These are phyloP conservation scores for Schrankia costaestrigalis DNA, from an alignment of 2,888 invertebrate genomes.

Conservation along the genomic window DNA sequence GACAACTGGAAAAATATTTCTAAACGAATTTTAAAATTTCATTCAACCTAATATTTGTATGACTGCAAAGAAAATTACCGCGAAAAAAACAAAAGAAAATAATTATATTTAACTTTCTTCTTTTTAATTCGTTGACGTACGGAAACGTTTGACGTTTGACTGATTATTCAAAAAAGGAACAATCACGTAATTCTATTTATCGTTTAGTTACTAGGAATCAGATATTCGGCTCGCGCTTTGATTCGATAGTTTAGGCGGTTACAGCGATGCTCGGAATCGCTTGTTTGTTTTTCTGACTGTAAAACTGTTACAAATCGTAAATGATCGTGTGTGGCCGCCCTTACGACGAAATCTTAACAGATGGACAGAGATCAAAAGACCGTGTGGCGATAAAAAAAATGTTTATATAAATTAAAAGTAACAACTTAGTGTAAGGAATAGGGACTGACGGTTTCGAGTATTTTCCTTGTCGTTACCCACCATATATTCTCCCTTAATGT, in stretches of 20 bases:
- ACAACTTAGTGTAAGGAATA: slow-evolving; percentile 68
- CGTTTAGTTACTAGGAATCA: slow-evolving; percentile 58
- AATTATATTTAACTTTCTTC: background rate
- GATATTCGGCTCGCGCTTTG: slow-evolving; percentile 70
- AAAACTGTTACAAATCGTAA: slow-evolving; percentile 77
- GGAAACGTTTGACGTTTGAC: slow-evolving; percentile 23
- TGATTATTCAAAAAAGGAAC: slow-evolving; percentile 33
- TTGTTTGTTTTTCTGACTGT: slow-evolving; percentile 76
- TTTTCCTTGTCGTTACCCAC: slow-evolving; percentile 44
- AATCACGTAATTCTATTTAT: slow-evolving; percentile 32
- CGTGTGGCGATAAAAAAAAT: slow-evolving; percentile 66
- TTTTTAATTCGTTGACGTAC: slow-evolving; percentile 11
- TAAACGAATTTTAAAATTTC: no score
- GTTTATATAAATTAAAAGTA: slow-evolving; percentile 73
- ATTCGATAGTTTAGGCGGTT: slow-evolving; percentile 61
- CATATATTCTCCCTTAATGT: slow-evolving; percentile 41
- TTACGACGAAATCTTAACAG: slow-evolving; percentile 78
- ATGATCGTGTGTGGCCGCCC: slow-evolving; percentile 79
- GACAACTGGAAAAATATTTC: no score
- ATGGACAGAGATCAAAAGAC: slow-evolving; percentile 76
- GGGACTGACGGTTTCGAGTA: slow-evolving; percentile 38
- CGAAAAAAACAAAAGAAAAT: background rate
- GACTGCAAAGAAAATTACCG: no score
- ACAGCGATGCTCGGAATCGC: slow-evolving; percentile 70
- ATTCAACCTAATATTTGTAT: no score